These are phyloP conservation scores for Propsilocerus akamusi DNA, from an alignment of 1,140 invertebrate genomes.

Conservation along the genomic window DNA sequence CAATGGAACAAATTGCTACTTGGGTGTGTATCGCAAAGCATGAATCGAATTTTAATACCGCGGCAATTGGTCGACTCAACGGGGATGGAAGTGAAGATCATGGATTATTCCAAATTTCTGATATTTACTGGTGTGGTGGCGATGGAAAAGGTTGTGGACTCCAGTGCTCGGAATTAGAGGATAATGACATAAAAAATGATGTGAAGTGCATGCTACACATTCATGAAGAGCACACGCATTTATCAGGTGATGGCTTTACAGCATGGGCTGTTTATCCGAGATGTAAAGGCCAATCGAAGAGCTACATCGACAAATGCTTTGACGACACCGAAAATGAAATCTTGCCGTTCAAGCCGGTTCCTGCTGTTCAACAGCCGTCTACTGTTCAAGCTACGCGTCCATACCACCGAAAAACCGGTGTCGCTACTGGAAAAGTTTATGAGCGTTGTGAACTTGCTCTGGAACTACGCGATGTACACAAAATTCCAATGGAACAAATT, in stretches of 20 bases:
- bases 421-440: constrained; percentile 26
- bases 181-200: constrained; percentile 49
- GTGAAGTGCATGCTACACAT: constrained; percentile 38
- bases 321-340: neutral
- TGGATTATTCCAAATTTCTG: constrained; percentile 55
- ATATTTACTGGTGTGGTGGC: constrained; percentile 45
- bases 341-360: too few relatives aligned
- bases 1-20: constrained; percentile 29
- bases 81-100: constrained; percentile 39
- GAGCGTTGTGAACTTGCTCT: constrained; percentile 37
- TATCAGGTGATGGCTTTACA: constrained; percentile 40
- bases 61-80: constrained; percentile 34
- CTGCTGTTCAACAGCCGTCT: too few relatives aligned
- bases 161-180: constrained; percentile 31
- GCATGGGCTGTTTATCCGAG: constrained; percentile 39
- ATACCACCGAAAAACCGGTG: neutral
- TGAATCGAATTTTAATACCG: constrained; percentile 47
- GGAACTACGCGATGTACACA: constrained; percentile 28
- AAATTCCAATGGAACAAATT: constrained; percentile 28
- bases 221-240: constrained; percentile 35
- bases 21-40: constrained; percentile 57
- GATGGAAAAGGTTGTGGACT: constrained; percentile 36
- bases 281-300: neutral
- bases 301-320: neutral
- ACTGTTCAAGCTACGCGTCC: neutral